Conservation (phyloP, 2,888 invertebrate species). For the Polydrusus pterygomalis region DNA sequence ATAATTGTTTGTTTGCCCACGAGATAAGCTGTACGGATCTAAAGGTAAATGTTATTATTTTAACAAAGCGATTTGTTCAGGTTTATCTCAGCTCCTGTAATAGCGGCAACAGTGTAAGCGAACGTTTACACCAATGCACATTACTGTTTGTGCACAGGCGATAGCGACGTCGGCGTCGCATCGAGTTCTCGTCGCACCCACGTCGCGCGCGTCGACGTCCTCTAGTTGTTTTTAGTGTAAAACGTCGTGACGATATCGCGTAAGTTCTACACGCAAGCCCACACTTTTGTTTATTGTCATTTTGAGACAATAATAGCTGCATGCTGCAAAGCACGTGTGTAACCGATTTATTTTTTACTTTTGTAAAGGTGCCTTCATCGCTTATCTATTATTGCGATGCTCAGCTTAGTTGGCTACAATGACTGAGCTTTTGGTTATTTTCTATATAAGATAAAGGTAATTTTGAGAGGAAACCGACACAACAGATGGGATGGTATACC, state of each 20-base stretch:
- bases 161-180: constrained; percentile 50
- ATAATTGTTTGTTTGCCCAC: no score
- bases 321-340: constrained; percentile 28
- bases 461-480: no score
- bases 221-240: constrained; percentile 52
- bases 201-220: constrained; percentile 59
- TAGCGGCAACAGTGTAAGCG: constrained; percentile 43
- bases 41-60: no score
- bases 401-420: not conserved
- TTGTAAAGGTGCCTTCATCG: not conserved
- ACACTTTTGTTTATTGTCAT: constrained; percentile 34
- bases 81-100: not conserved
- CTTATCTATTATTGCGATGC: not conserved
- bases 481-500: no score
- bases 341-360: not conserved
- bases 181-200: constrained; percentile 49
- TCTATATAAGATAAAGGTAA: no score
- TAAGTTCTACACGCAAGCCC: constrained; percentile 31
- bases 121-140: constrained; percentile 42
- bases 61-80: no score
- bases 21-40: no score
- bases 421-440: not conserved
- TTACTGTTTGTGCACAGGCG: constrained; percentile 41
- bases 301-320: constrained; percentile 11
- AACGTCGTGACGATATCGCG: constrained; percentile 41